phyloP scores from a whole-genome alignment of 2,113 vertebrate species.

The Helogale parvula region DNA sequence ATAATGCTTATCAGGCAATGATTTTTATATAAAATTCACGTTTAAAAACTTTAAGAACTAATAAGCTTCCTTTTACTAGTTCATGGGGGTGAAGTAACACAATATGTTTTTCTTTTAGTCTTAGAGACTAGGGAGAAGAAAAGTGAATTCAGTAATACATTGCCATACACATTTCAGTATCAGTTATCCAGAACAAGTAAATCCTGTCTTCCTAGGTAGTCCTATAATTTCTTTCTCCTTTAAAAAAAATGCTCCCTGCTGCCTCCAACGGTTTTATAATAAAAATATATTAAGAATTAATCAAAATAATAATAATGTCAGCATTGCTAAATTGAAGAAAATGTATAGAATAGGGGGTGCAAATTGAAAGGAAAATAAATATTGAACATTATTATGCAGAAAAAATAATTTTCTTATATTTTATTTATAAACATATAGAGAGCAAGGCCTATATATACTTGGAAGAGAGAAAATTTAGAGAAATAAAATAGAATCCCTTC shows the following conservation, averaged over 20 bases:
- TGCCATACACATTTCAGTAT: neutral
- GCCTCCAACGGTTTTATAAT: neutral
- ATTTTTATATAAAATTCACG: conserved; percentile 25
- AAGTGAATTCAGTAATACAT: neutral
- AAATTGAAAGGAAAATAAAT: conserved; percentile 42
- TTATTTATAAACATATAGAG: neutral
- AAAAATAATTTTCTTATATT: conserved; percentile 4
- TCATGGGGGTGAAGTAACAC: neutral
- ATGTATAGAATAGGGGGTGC: neutral
- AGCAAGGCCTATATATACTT: neutral
- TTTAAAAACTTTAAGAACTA: neutral
- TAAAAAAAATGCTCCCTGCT: neutral
- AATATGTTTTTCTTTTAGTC: neutral
- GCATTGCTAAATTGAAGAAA: neutral
- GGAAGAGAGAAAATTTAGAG: neutral
- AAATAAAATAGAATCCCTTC: neutral
- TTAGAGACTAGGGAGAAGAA: conserved; percentile 18
- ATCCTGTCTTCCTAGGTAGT: conserved; percentile 26
- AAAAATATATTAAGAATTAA: neutral
- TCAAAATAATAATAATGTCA: neutral
- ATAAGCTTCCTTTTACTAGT: neutral
- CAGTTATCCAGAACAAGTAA: conserved; percentile 33
- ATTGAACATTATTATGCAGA: neutral
- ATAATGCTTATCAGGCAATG: neutral
- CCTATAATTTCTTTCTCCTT: neutral